Base-by-base conservation (phyloP, 2,113 vertebrate species). In the Anser cygnoides region DNA sequence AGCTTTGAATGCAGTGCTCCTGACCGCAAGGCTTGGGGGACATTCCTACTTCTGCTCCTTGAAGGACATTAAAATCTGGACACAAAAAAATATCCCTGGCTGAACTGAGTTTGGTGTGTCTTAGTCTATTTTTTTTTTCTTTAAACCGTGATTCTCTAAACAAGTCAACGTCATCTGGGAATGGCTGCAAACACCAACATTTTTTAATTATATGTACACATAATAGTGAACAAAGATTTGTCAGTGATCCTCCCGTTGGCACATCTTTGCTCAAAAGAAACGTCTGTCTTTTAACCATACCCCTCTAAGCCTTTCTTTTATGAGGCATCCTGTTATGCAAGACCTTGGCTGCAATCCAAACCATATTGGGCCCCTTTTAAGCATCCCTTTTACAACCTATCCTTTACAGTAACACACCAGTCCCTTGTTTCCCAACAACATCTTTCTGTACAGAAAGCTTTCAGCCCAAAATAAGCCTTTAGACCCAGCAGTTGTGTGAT, bases 261-360 rank as follows among this genome's bases (percentile, higher is more conserved):
- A 94, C 85, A 97, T 97, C 83, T 88, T 66, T 82, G 76, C 95
- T 92, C 92, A 95, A 96, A 95, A 96, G 96, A 88, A 93, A 92
- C 5, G 59, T 39, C 83, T 96, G 86, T 93, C 90, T 96, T 95
- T 95, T 81, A 93, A 96, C 93, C 95, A 86, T 97, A 96, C 49
- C 82, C 83, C 80, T 95, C 84, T 96, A 96, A 97, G 93, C 91
- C 87, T 96, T 96, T 92, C 94, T 96, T 97, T 97, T 96, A 96
- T 96, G 94, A 96, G 90, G 96, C 96, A 94, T 97, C 95, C 97
- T 97, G 93, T 96, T 97, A 96, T 96, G 92, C 96, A 95, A 97
- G 94, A 90, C 87, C 84, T 96, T 97, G 97, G 97, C 97, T 94
- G 93, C 7, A 0, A 73, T 96, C 96, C 96, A 97, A 96, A 96